Conservation (phyloP, 1,140 invertebrate genomes). For the Armadillidium nasatum region DNA sequence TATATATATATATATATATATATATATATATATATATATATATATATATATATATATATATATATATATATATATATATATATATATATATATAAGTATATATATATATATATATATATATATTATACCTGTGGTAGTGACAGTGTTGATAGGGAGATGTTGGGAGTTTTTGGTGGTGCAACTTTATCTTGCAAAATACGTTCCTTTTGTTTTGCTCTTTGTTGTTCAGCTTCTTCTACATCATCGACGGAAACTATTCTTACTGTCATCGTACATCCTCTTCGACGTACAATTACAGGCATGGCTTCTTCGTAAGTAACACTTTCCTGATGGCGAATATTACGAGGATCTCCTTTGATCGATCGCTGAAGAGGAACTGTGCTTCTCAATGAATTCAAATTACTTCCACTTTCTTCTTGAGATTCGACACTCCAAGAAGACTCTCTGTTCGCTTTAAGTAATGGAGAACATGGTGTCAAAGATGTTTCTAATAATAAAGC, state of each 20-base stretch:
- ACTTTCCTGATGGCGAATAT: constrained; percentile 45
- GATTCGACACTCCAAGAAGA: no score
- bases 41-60: no score
- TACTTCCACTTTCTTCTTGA: no score
- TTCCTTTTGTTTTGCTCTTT: neutral
- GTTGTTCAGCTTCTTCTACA: constrained; percentile 19
- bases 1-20: no score
- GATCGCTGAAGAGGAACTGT: neutral
- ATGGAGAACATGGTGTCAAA: no score
- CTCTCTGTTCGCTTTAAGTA: no score
- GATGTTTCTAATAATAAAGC: no score
- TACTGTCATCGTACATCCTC: constrained; percentile 51
- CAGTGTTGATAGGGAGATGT: neutral
- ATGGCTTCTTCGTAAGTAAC: constrained; percentile 52
- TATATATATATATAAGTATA: no score
- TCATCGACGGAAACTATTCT: constrained; percentile 48
- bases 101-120: no score
- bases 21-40: no score
- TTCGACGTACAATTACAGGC: constrained; percentile 51
- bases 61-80: no score
- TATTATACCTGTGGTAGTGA: neutral
- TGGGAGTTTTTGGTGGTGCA: neutral
- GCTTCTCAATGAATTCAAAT: neutral
- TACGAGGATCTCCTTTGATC: neutral
- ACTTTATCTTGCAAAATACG: neutral